Evolutionary conservation across 2,797 vertebrate species (phyloP).

Genomic region (Sylvia borin): DNA sequence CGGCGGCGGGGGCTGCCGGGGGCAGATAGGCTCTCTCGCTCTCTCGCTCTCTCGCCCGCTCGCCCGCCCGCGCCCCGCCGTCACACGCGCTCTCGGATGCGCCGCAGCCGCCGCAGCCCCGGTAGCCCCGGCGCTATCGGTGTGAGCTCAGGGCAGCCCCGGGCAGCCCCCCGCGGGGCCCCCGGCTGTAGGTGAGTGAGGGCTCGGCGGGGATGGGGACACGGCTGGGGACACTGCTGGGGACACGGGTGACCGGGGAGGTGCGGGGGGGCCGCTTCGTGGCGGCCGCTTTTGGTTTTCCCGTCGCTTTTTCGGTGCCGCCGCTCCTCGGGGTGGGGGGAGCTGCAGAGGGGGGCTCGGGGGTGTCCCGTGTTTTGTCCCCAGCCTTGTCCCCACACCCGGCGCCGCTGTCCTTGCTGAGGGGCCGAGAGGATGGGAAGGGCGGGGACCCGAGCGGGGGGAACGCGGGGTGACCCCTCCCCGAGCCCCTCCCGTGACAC

Average conservation of each 20-base stretch:
- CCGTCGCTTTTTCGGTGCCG: background rate
- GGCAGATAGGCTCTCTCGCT: background rate
- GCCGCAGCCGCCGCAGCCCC: background rate
- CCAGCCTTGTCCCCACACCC: background rate
- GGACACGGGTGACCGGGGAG: background rate
- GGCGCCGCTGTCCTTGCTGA: background rate
- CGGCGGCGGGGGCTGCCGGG: background rate
- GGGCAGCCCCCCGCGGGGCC: background rate
- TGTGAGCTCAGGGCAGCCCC: background rate
- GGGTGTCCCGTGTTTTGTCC: background rate
- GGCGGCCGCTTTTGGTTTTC: background rate
- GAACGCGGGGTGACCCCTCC: background rate
- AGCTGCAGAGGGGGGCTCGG: background rate
- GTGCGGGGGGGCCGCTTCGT: rapidly evolving
- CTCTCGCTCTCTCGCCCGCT: background rate
- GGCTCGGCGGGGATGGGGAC: background rate
- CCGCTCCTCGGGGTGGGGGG: background rate
- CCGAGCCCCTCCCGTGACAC: rapidly evolving
- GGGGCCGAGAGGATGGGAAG: background rate
- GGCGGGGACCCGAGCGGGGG: background rate
- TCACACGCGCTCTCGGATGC: background rate
- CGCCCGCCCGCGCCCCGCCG: background rate
- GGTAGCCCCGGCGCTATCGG: background rate
- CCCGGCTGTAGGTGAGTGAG: background rate
- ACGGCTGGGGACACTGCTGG: background rate